Percentiles rank a stretch among this genome's conserved stretches.
Conservation (phyloP, 2,113 vertebrate species). For the Nibea coibor region DNA sequence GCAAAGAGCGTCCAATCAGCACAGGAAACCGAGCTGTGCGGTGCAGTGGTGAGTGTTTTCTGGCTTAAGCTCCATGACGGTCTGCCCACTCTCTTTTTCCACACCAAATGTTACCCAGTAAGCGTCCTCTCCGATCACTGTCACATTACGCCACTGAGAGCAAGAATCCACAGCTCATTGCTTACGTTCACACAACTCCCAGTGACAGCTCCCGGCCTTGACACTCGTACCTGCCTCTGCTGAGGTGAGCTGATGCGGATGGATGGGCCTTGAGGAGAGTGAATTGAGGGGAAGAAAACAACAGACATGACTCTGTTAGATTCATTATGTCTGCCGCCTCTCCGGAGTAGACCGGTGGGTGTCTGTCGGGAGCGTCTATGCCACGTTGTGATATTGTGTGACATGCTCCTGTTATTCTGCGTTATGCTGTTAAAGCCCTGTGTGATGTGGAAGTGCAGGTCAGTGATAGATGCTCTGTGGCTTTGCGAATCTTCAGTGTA, state of each 20-base stretch:
- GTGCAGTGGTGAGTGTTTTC: neutral
- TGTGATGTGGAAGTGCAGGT: neutral
- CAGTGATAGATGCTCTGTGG: neutral
- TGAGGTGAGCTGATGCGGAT: constrained; percentile 38
- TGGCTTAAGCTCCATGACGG: constrained; percentile 5
- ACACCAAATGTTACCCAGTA: constrained; percentile 45
- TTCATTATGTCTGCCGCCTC: constrained; percentile 23
- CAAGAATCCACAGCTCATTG: constrained; percentile 9
- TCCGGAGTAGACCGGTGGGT: constrained; percentile 4
- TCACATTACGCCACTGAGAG: constrained; percentile 17
- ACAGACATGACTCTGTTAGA: constrained; percentile 17
- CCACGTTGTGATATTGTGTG: neutral
- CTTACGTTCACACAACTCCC: constrained; percentile 4
- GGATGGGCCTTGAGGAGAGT: constrained; percentile 7
- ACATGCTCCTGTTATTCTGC: neutral
- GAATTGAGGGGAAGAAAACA: constrained; percentile 35
- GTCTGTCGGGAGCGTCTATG: neutral
- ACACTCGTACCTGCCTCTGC: constrained; percentile 7
- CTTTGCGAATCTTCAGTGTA: neutral
- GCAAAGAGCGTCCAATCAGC: constrained; percentile 31
- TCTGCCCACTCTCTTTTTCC: constrained; percentile 29
- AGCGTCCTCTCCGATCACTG: constrained; percentile 31
- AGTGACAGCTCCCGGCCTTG: constrained; percentile 14
- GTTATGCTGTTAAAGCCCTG: neutral
- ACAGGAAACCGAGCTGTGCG: constrained; percentile 21